These are phyloP conservation scores for Drosophila bipectinata DNA, from an alignment of 1,140 invertebrate species.

Conservation along the genomic window DNA sequence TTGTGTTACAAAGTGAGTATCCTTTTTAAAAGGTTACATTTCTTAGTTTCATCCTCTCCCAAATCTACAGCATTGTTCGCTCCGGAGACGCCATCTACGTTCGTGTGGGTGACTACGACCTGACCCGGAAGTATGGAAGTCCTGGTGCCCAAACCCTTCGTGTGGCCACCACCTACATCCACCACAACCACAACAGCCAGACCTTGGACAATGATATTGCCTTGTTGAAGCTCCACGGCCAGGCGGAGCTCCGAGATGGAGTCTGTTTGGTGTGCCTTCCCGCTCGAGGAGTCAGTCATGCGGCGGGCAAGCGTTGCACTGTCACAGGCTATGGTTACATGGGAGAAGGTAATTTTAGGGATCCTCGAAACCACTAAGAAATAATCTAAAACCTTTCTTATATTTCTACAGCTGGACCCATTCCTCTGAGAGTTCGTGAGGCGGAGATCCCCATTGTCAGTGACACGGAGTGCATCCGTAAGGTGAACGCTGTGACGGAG, in stretches of 20 bases:
- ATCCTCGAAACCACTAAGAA: not conserved
- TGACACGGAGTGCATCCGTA: slow-evolving; percentile 94
- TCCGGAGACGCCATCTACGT: slow-evolving; percentile 96
- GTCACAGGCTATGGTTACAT: slow-evolving; percentile 97
- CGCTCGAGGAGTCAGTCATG: slow-evolving; percentile 92
- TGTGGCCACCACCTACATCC: slow-evolving; percentile 96
- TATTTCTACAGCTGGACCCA: slow-evolving; percentile 90
- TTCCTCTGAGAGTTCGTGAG: slow-evolving; percentile 93
- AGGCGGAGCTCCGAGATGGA: slow-evolving; percentile 94
- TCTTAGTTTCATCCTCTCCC: too few relatives aligned
- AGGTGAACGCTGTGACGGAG: slow-evolving; percentile 96
- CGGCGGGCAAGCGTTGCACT: slow-evolving; percentile 94
- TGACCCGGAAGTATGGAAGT: slow-evolving; percentile 93
- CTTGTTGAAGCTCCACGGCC: slow-evolving; percentile 94
- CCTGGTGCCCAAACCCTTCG: slow-evolving; percentile 94
- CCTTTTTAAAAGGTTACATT: too few relatives aligned
- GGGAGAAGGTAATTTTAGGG: slow-evolving; percentile 90
- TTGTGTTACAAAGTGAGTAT: slow-evolving; percentile 95
- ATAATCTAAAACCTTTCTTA: too few relatives aligned
- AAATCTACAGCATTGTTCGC: slow-evolving; percentile 90
- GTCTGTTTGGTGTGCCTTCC: slow-evolving; percentile 91
- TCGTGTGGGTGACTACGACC: slow-evolving; percentile 95
- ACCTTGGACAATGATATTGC: slow-evolving; percentile 98
- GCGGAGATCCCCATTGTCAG: slow-evolving; percentile 97
- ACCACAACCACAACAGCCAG: slow-evolving; percentile 98